Conservation (phyloP, 2,888 invertebrate species). For the Cryptocephalus primarius region DNA sequence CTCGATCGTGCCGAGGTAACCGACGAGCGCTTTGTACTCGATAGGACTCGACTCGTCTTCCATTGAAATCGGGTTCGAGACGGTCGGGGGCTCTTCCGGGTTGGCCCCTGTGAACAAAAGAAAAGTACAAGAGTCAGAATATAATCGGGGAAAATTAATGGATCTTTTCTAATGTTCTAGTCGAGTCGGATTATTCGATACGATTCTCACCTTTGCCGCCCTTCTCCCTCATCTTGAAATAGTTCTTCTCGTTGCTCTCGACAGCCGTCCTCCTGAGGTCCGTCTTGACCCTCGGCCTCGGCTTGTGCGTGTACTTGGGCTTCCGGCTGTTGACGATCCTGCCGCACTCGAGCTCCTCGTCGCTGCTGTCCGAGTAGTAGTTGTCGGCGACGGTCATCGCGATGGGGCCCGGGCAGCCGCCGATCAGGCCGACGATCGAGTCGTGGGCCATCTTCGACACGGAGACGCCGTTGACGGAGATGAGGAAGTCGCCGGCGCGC, state of each 20-base stretch:
- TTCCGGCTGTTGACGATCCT: slow-evolving; percentile 44
- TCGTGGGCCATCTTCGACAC: slow-evolving; percentile 90
- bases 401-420: slow-evolving; percentile 72
- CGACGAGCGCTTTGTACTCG: slow-evolving; percentile 78
- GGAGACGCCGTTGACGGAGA: slow-evolving; percentile 83
- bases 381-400: slow-evolving; percentile 79
- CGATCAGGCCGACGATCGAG: slow-evolving; percentile 84
- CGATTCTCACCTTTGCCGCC: slow-evolving; percentile 2
- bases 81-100: slow-evolving; percentile 10
- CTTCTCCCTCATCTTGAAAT: slow-evolving; percentile 14
- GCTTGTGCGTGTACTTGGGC: slow-evolving; percentile 49
- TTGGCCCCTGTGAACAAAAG: neutral
- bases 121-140: no score
- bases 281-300: slow-evolving; percentile 21
- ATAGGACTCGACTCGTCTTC: slow-evolving; percentile 44
- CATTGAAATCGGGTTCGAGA: slow-evolving; percentile 19
- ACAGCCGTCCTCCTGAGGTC: slow-evolving; percentile 11
- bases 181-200: no score
- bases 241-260: slow-evolving; percentile 14
- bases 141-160: no score
- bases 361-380: slow-evolving; percentile 76
- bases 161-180: no score
- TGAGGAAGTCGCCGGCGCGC: slow-evolving; percentile 82
- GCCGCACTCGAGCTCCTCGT: slow-evolving; percentile 55
- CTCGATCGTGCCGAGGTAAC: slow-evolving; percentile 92